Percentiles rank a stretch among this genome's conserved stretches.
phyloP scores from a whole-genome alignment of 2,113 vertebrate genomes.

The Natator depressus region DNA sequence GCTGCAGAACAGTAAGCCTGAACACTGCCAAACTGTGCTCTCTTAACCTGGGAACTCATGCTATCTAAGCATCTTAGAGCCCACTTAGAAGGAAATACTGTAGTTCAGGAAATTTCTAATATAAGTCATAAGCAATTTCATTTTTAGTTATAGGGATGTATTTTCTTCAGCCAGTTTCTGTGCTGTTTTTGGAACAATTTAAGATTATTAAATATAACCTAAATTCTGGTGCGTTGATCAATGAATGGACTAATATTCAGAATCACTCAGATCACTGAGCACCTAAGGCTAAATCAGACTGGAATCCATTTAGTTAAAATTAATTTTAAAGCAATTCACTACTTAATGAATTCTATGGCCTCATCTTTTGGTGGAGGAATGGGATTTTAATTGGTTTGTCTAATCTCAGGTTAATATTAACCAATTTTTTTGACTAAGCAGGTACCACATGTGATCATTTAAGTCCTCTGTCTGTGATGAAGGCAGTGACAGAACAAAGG shows the following conservation, averaged over 20 bases:
- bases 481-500: background rate
- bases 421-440: conserved; percentile 33
- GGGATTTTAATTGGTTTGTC: conserved; percentile 43
- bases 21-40: background rate
- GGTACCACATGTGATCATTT: background rate
- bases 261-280: conserved; percentile 6
- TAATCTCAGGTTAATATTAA: conserved; percentile 62
- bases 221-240: background rate
- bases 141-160: background rate
- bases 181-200: background rate
- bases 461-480: background rate
- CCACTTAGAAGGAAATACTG: background rate
- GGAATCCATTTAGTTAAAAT: conserved; percentile 65
- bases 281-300: conserved; percentile 44
- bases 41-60: background rate
- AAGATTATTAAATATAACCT: background rate
- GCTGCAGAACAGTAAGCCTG: background rate
- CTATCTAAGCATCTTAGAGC: background rate
- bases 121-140: too few relatives aligned
- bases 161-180: rapidly evolving
- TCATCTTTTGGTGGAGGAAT: conserved; percentile 2
- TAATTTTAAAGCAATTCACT: conserved; percentile 66
- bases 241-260: conserved; percentile 25
- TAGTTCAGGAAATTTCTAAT: background rate
- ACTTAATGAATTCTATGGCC: conserved; percentile 59